These are phyloP conservation scores for Diarsia brunnea DNA, from an alignment of 2,888 invertebrate genomes.

Conservation along the genomic window DNA sequence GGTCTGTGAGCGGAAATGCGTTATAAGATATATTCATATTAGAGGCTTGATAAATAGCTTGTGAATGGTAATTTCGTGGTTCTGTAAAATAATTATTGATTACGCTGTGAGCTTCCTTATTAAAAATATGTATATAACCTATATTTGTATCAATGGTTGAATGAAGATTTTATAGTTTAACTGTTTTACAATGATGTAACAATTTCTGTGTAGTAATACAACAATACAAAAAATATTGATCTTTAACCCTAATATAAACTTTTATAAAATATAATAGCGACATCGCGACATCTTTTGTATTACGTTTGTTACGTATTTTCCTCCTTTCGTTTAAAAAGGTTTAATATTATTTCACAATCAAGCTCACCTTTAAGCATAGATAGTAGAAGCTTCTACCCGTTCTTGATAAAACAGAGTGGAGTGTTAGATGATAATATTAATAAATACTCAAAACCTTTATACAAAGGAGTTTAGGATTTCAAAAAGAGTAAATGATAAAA, in stretches of 20 bases:
- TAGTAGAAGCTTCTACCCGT: neutral
- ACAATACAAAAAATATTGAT: constrained; percentile 15
- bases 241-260: constrained; percentile 9
- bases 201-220: constrained; percentile 4
- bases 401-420: too few relatives aligned
- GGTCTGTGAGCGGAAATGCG: constrained; percentile 52
- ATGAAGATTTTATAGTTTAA: constrained; percentile 1
- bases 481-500: too few relatives aligned
- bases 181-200: constrained; percentile 28
- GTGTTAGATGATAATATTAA: too few relatives aligned
- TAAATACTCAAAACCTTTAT: too few relatives aligned
- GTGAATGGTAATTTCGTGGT: constrained; percentile 13
- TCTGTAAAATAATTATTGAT: constrained; percentile 15
- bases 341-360: neutral
- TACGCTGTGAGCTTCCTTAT: neutral
- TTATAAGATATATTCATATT: neutral
- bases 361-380: neutral
- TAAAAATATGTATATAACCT: neutral
- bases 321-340: constrained; percentile 14
- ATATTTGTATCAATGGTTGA: too few relatives aligned
- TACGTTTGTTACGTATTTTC: constrained; percentile 5
- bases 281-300: neutral
- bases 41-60: neutral
- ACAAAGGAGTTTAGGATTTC: too few relatives aligned
- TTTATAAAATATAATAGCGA: neutral